phyloP scores from a whole-genome alignment of 1,140 invertebrate species.

The Diabrotica undecimpunctata region DNA sequence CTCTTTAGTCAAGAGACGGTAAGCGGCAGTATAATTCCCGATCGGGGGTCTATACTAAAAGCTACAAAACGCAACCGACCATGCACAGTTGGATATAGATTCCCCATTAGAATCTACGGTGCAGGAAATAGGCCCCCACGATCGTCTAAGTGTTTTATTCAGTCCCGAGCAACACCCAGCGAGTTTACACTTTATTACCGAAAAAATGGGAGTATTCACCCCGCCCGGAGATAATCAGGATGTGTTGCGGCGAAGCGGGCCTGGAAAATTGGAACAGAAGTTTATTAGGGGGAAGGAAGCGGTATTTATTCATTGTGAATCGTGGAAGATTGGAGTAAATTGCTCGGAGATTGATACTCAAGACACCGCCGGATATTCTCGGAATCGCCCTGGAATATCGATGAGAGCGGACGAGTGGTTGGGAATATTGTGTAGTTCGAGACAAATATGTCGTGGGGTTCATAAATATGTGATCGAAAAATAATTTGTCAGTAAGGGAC shows the following conservation, averaged over 20 bases:
- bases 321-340: background rate
- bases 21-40: slow-evolving; percentile 23
- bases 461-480: too few relatives aligned
- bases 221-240: slow-evolving; percentile 3
- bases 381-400: background rate
- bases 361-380: background rate
- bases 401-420: background rate
- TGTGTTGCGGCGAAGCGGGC: background rate
- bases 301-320: slow-evolving; percentile 3
- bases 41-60: slow-evolving; percentile 32
- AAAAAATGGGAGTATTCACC: slow-evolving; percentile 4
- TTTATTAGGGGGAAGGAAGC: background rate
- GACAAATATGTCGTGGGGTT: too few relatives aligned
- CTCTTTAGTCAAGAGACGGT: slow-evolving; percentile 9
- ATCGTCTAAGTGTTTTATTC: slow-evolving; percentile 13
- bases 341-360: slow-evolving; percentile 1
- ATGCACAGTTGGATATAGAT: slow-evolving; percentile 32
- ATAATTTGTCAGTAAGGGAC: too few relatives aligned
- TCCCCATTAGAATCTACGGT: slow-evolving; percentile 32
- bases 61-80: slow-evolving; percentile 29
- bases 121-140: slow-evolving; percentile 30
- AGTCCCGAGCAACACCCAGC: slow-evolving; percentile 6
- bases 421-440: too few relatives aligned
- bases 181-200: slow-evolving; percentile 1
- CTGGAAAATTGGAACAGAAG: background rate